Evolutionary conservation across 1,140 invertebrate species (phyloP).

Genomic region (Ips nitidus): DNA sequence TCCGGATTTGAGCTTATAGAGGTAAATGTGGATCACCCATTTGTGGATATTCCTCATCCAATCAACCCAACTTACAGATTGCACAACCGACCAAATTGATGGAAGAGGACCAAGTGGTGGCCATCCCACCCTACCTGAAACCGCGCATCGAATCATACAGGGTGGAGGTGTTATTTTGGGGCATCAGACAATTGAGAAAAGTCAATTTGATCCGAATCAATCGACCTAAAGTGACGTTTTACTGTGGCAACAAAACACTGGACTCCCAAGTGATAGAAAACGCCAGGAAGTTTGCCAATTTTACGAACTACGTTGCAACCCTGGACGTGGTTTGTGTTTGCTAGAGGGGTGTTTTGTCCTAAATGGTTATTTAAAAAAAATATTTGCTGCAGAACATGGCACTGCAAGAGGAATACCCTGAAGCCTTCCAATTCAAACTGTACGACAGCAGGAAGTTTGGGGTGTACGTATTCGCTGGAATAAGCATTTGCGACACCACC

Average conservation of each 20-base stretch:
- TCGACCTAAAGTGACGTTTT: conserved; percentile 59
- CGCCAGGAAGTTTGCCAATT: conserved; percentile 54
- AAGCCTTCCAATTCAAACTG: conserved; percentile 59
- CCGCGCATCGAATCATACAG: conserved; percentile 50
- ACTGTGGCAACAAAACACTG: conserved; percentile 56
- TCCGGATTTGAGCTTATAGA: conserved; percentile 61
- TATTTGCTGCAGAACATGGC: conserved; percentile 54
- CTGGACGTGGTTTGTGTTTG: conserved; percentile 52
- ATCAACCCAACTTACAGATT: conserved; percentile 3
- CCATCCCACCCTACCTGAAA: conserved; percentile 56
- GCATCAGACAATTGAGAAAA: conserved; percentile 59
- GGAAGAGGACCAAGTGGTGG: conserved; percentile 38
- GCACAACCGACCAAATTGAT: conserved; percentile 2
- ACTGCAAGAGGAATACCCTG: conserved; percentile 54
- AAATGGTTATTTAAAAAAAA: not conserved
- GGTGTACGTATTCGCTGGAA: conserved; percentile 58
- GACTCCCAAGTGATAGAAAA: conserved; percentile 60
- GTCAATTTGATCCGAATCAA: conserved; percentile 53
- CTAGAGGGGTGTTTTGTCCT: not conserved
- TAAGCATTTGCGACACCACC: conserved; percentile 53
- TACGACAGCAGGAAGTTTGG: conserved; percentile 64
- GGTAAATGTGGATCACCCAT: conserved; percentile 43
- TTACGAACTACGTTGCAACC: conserved; percentile 53
- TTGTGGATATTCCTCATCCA: no score
- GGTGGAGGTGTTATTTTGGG: conserved; percentile 67